phyloP scores from a whole-genome alignment of 2,888 invertebrate genomes.

The Steinernema hermaphroditum region DNA sequence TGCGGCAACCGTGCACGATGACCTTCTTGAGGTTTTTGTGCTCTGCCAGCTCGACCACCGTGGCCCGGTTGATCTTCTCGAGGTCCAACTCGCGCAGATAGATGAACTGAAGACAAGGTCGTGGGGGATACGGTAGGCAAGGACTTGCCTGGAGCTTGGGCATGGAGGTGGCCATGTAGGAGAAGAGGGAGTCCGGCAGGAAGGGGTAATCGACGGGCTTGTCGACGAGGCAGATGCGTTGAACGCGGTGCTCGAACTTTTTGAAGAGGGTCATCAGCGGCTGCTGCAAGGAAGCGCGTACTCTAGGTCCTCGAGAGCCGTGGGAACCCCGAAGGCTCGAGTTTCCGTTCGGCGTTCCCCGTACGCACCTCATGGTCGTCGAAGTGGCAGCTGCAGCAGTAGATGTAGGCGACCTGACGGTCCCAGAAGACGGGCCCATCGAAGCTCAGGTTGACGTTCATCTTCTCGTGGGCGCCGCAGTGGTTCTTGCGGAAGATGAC shows the following conservation, averaged over 20 bases:
- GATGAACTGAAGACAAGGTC: constrained; percentile 59
- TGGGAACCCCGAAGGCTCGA: too few species aligned
- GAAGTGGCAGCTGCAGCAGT: constrained; percentile 66
- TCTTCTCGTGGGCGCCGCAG: constrained; percentile 61
- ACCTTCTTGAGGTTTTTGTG: constrained; percentile 63
- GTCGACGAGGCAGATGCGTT: constrained; percentile 66
- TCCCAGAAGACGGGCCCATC: constrained; percentile 67
- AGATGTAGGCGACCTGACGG: constrained; percentile 65
- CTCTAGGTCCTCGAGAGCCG: too few species aligned
- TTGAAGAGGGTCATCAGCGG: constrained; percentile 57
- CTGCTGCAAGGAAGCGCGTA: constrained; percentile 53
- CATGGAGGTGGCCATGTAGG: constrained; percentile 61
- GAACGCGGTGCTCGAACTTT: constrained; percentile 60
- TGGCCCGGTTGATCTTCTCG: constrained; percentile 65
- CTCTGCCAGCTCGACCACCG: constrained; percentile 61
- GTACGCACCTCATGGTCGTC: constrained; percentile 62
- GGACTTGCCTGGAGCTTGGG: constrained; percentile 57
- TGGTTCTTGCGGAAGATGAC: constrained; percentile 65
- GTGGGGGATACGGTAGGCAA: not conserved
- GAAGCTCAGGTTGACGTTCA: constrained; percentile 61
- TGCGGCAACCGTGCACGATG: constrained; percentile 61
- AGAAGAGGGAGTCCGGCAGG: constrained; percentile 65
- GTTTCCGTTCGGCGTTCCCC: too few species aligned
- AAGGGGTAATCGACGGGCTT: constrained; percentile 67
- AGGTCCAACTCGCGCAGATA: constrained; percentile 66